These are phyloP conservation scores for Argyrosomus regius DNA, from an alignment of 2,797 vertebrate genomes.

Conservation along the genomic window DNA sequence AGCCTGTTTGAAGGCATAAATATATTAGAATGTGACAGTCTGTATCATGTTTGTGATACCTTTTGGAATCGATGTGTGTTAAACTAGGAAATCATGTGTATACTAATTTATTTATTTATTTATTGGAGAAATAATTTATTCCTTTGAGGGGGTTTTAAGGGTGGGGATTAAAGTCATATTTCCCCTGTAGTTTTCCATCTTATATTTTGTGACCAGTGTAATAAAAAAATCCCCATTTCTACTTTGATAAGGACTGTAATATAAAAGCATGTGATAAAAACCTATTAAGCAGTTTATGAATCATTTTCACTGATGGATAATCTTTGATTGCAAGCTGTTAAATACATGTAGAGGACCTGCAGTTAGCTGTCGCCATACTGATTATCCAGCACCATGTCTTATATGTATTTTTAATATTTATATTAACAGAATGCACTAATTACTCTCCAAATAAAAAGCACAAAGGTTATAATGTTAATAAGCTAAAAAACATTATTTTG, in stretches of 20 bases:
- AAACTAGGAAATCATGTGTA: constrained; percentile 72
- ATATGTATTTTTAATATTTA: constrained; percentile 73
- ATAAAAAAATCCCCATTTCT: constrained; percentile 67
- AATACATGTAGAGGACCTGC: constrained; percentile 52
- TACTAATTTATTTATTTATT: constrained; percentile 72
- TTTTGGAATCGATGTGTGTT: constrained; percentile 77
- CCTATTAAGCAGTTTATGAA: constrained; percentile 61
- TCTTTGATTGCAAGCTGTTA: constrained; percentile 65
- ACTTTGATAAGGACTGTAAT: constrained; percentile 81
- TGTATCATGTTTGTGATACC: constrained; percentile 82
- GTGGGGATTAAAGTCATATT: constrained; percentile 61
- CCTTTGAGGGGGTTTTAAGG: constrained; percentile 55
- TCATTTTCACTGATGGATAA: constrained; percentile 62
- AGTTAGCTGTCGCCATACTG: constrained; percentile 57
- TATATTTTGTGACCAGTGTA: constrained; percentile 77
- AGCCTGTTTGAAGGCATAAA: constrained; percentile 67
- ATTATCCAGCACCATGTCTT: constrained; percentile 67
- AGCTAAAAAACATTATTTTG: constrained; percentile 55
- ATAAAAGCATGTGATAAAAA: constrained; percentile 79
- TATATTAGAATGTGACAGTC: constrained; percentile 80
- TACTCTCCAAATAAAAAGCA: constrained; percentile 78
- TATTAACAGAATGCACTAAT: constrained; percentile 81
- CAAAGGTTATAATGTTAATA: constrained; percentile 61
- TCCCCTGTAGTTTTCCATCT: constrained; percentile 75
- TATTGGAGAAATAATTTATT: constrained; percentile 75